Evolutionary conservation across 2,888 invertebrate species (phyloP).

Genomic region (Bembecia ichneumoniformis): DNA sequence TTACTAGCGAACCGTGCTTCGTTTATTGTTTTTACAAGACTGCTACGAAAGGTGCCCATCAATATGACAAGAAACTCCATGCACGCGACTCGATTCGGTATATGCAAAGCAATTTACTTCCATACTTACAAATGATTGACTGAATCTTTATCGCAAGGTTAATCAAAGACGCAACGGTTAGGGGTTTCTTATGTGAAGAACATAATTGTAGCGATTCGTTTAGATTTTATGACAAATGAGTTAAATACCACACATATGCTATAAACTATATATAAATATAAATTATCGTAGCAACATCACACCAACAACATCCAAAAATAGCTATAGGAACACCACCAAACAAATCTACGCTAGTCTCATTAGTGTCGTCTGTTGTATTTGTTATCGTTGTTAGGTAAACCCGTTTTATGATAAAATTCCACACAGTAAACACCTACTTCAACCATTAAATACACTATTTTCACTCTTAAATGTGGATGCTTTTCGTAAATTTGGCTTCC

Average conservation of each 20-base stretch:
- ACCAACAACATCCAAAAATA: slow-evolving; percentile 65
- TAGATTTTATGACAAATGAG: slow-evolving; percentile 38
- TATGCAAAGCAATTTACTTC: slow-evolving; percentile 19
- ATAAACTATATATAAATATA: slow-evolving; percentile 36
- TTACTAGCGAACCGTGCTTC: too few species aligned
- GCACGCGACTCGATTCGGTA: slow-evolving; percentile 28
- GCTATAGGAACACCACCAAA: slow-evolving; percentile 65
- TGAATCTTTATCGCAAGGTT: too few species aligned
- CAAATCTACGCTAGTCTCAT: slow-evolving; percentile 51
- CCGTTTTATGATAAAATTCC: slow-evolving; percentile 23
- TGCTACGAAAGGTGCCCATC: slow-evolving; percentile 27
- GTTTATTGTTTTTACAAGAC: slow-evolving; percentile 17
- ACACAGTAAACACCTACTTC: slow-evolving; percentile 56
- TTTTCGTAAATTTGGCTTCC: slow-evolving; percentile 72
- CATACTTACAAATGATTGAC: background rate
- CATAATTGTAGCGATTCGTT: slow-evolving; percentile 11
- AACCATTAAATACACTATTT: slow-evolving; percentile 73
- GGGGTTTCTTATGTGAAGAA: background rate
- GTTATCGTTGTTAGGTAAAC: slow-evolving; percentile 25
- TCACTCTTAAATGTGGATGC: slow-evolving; percentile 72
- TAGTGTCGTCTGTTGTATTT: background rate
- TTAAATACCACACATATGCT: slow-evolving; percentile 57
- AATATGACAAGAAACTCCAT: slow-evolving; percentile 40
- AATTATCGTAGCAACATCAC: slow-evolving; percentile 62
- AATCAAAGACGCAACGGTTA: background rate